Evolutionary conservation across 2,113 vertebrate species (phyloP).

Genomic region (Cavia porcellus): DNA sequence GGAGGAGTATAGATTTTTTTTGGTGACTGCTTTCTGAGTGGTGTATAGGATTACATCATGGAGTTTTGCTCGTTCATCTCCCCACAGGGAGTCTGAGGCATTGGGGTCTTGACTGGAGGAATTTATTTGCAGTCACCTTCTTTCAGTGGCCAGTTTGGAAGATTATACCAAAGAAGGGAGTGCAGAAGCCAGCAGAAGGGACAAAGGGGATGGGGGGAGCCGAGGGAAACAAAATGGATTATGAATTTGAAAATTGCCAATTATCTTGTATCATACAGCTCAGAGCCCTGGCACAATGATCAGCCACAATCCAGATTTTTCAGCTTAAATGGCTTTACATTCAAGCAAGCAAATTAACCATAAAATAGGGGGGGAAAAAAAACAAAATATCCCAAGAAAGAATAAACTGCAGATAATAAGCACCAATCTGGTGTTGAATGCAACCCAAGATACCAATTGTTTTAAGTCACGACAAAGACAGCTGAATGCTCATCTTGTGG

Average conservation of each 20-base stretch:
- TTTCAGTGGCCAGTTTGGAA: constrained; percentile 60
- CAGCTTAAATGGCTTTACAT: constrained; percentile 93
- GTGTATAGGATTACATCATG: background rate
- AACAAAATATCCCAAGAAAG: constrained; percentile 93
- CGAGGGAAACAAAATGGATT: constrained; percentile 88
- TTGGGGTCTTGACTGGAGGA: constrained; percentile 71
- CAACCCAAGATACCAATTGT: constrained; percentile 93
- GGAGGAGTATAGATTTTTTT: background rate
- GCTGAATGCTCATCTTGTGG: constrained; percentile 93
- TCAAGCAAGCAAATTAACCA: constrained; percentile 93
- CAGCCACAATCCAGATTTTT: constrained; percentile 90
- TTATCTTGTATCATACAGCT: constrained; percentile 91
- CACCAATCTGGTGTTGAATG: constrained; percentile 93
- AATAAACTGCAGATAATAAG: constrained; percentile 93
- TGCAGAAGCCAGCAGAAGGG: constrained; percentile 69
- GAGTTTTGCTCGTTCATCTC: background rate
- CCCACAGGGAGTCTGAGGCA: background rate
- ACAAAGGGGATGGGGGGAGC: background rate
- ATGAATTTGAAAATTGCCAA: constrained; percentile 92
- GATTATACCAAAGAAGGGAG: constrained; percentile 17
- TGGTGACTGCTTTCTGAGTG: background rate
- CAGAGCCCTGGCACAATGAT: constrained; percentile 89
- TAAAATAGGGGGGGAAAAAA: constrained; percentile 87
- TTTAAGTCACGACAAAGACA: constrained; percentile 95
- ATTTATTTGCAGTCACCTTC: constrained; percentile 33